phyloP scores from a whole-genome alignment of 2,113 vertebrate species.

The Acrocephalus kingi region DNA sequence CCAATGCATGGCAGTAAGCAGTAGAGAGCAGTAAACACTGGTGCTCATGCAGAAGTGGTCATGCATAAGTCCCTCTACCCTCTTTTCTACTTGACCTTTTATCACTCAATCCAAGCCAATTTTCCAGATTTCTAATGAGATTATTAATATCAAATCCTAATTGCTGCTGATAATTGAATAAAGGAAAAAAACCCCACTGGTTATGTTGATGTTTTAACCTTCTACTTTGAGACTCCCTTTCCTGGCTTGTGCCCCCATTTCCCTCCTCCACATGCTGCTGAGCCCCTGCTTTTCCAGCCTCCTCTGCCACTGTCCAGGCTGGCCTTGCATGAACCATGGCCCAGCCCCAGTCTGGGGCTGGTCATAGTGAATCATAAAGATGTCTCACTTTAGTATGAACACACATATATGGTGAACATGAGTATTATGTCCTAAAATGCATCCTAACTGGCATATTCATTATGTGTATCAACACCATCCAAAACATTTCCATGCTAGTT shows the following conservation, averaged over 20 bases:
- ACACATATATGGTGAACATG: not conserved
- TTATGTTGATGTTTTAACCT: not conserved
- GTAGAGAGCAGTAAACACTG: not conserved
- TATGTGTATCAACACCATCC: not conserved
- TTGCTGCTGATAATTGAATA: not conserved
- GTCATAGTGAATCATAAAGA: not conserved
- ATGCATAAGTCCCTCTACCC: not conserved
- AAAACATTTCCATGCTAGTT: not conserved
- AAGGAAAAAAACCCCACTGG: fast-evolving
- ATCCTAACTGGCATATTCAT: not conserved
- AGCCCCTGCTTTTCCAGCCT: not conserved
- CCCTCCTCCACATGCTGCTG: not conserved
- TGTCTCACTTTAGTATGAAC: not conserved
- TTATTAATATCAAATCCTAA: not conserved
- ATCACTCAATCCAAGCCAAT: not conserved
- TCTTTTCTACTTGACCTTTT: not conserved
- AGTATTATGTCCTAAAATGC: not conserved
- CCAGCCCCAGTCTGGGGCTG: not conserved
- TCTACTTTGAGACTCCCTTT: not conserved
- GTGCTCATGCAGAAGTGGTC: not conserved
- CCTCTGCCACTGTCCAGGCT: fast-evolving
- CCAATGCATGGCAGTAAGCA: not conserved
- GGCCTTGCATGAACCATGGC: not conserved
- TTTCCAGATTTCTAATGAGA: not conserved
- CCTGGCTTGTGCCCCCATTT: not conserved